Conservation (phyloP, 2,113 vertebrate genomes). For the Lanius collurio region DNA sequence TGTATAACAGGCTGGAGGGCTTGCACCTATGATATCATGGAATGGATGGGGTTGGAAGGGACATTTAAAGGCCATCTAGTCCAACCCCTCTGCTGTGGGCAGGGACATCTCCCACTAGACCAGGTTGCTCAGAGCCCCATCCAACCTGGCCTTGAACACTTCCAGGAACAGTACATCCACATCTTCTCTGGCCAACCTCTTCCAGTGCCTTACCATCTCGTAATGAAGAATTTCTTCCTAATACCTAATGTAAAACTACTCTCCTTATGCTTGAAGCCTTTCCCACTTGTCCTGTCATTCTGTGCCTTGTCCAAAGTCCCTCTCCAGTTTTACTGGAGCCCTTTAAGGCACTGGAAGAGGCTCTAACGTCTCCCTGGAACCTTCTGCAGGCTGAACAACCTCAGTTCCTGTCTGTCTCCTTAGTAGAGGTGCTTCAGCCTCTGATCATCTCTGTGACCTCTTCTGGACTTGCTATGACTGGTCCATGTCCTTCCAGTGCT, state of each 20-base stretch:
- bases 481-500: not conserved
- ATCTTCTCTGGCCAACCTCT: not conserved
- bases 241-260: not conserved
- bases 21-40: not conserved
- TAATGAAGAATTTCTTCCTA: not conserved
- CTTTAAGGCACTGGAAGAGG: not conserved
- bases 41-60: not conserved
- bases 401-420: not conserved
- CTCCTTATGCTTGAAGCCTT: not conserved
- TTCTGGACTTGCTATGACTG: not conserved
- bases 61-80: not conserved
- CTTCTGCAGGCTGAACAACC: not conserved
- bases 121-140: not conserved
- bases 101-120: not conserved
- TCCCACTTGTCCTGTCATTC: not conserved
- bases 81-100: not conserved
- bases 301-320: not conserved
- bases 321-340: not conserved
- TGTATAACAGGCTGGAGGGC: not conserved
- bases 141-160: not conserved
- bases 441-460: not conserved
- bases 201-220: not conserved
- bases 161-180: not conserved
- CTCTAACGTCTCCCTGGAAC: not conserved
- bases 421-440: not conserved